These are phyloP conservation scores for Pseudomyrmex cubaensis DNA, from an alignment of 1,140 invertebrate genomes.

Conservation along the genomic window DNA sequence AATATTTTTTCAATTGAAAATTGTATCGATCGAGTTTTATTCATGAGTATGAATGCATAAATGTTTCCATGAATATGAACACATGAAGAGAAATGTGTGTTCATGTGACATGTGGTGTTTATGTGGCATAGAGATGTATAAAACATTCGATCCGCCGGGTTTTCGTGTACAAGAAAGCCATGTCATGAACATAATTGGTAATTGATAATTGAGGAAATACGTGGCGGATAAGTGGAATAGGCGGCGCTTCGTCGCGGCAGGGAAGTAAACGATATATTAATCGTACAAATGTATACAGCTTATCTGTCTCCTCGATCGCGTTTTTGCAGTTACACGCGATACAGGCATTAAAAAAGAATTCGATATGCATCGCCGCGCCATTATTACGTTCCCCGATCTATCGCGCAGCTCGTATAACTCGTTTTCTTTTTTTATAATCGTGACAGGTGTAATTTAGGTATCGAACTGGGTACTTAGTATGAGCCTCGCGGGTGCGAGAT, in stretches of 20 bases:
- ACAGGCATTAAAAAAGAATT: conserved; percentile 54
- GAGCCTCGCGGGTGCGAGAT: conserved; percentile 29
- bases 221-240: conserved; percentile 31
- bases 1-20: neutral
- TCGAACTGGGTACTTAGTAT: conserved; percentile 49
- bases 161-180: neutral
- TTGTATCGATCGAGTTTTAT: neutral
- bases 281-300: conserved; percentile 48
- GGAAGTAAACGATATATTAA: conserved; percentile 56
- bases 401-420: conserved; percentile 38
- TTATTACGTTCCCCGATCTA: conserved; percentile 39
- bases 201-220: conserved; percentile 60
- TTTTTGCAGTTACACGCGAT: conserved; percentile 55
- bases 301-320: conserved; percentile 42
- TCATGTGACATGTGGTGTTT: neutral
- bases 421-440: conserved; percentile 57
- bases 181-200: conserved; percentile 46
- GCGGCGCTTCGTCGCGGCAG: neutral
- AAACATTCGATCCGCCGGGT: conserved; percentile 11
- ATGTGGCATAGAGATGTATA: neutral
- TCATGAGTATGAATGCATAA: neutral
- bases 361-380: conserved; percentile 53
- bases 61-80: neutral
- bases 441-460: conserved; percentile 56
- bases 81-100: neutral